Evolutionary conservation across 2,797 vertebrate species (phyloP).

Genomic region (Betta splendens): DNA sequence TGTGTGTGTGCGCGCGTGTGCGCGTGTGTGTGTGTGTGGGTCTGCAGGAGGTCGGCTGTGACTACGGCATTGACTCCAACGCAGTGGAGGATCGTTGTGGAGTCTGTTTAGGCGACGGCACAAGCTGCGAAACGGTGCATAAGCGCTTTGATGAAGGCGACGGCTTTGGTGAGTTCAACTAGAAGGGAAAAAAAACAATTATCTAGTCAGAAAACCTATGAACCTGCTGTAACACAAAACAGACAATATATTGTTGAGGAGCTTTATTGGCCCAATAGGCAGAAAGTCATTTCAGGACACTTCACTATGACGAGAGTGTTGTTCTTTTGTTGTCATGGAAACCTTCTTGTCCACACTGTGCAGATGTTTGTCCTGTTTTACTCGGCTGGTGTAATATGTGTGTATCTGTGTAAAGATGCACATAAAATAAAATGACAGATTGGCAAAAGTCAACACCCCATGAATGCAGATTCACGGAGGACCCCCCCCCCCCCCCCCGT

Average conservation of each 20-base stretch:
- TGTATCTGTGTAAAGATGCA: slow-evolving; percentile 22
- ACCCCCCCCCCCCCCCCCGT: slow-evolving; percentile 8
- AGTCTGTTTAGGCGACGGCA: slow-evolving; percentile 92
- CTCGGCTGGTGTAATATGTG: slow-evolving; percentile 33
- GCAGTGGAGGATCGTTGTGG: slow-evolving; percentile 95
- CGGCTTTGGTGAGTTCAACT: slow-evolving; percentile 86
- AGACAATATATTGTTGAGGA: slow-evolving; percentile 35
- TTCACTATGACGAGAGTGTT: slow-evolving; percentile 56
- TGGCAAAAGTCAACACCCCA: slow-evolving; percentile 38
- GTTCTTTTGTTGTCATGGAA: slow-evolving; percentile 63
- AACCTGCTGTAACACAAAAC: slow-evolving; percentile 48
- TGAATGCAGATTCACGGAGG: slow-evolving; percentile 48
- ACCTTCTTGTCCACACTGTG: slow-evolving; percentile 45
- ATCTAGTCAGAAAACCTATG: slow-evolving; percentile 16
- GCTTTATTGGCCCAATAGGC: slow-evolving; percentile 44
- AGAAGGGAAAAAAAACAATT: slow-evolving; percentile 18
- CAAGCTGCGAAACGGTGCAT: slow-evolving; percentile 88
- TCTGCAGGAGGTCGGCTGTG: slow-evolving; percentile 90
- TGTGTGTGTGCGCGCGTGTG: no score
- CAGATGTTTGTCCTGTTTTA: slow-evolving; percentile 67
- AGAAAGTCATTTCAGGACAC: slow-evolving; percentile 56
- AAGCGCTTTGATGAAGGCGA: slow-evolving; percentile 88
- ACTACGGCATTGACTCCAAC: slow-evolving; percentile 95
- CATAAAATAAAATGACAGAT: slow-evolving; percentile 27
- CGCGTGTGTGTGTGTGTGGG: no score